Evolutionary conservation across 1,140 invertebrate species (phyloP).

Genomic region (Glomeris maerens): DNA sequence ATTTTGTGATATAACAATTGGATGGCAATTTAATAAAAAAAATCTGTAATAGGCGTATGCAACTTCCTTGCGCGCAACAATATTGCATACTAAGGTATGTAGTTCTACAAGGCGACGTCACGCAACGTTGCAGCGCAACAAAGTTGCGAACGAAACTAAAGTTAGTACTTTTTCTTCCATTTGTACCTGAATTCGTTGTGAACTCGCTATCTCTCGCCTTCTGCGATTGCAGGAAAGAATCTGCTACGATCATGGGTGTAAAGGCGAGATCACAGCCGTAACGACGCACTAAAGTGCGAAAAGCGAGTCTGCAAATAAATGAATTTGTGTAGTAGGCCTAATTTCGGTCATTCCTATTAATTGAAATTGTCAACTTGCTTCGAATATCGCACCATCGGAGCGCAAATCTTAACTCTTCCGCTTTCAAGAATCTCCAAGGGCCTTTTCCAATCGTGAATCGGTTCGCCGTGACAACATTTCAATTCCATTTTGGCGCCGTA

Average conservation of each 20-base stretch:
- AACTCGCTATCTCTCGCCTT: constrained; percentile 83
- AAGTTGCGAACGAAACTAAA: constrained; percentile 5
- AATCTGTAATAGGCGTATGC: not conserved
- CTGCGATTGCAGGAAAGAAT: constrained; percentile 75
- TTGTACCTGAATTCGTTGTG: constrained; percentile 47
- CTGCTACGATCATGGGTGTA: constrained; percentile 91
- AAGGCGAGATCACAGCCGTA: constrained; percentile 82
- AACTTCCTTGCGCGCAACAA: not conserved
- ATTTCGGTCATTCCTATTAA: not conserved
- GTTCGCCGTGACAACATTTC: too few relatives aligned
- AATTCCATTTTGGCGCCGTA: too few relatives aligned
- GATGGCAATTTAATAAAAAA: too few relatives aligned
- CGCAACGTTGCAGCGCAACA: too few relatives aligned
- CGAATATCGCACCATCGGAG: constrained; percentile 92
- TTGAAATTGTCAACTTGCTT: constrained; percentile 44
- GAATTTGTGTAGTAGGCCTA: not conserved
- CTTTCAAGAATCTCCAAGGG: not conserved
- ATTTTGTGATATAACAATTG: too few relatives aligned
- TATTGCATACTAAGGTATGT: not conserved
- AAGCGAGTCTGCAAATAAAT: constrained; percentile 51
- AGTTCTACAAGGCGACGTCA: not conserved
- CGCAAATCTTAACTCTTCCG: constrained; percentile 57
- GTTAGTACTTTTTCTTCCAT: constrained; percentile 6
- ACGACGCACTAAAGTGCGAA: constrained; percentile 60
- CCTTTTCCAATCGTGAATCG: not conserved